Percentiles rank a stretch among this genome's conserved stretches.
Evolutionary conservation across 2,888 invertebrate species (phyloP).

Genomic region (Lasius fuliginosus): DNA sequence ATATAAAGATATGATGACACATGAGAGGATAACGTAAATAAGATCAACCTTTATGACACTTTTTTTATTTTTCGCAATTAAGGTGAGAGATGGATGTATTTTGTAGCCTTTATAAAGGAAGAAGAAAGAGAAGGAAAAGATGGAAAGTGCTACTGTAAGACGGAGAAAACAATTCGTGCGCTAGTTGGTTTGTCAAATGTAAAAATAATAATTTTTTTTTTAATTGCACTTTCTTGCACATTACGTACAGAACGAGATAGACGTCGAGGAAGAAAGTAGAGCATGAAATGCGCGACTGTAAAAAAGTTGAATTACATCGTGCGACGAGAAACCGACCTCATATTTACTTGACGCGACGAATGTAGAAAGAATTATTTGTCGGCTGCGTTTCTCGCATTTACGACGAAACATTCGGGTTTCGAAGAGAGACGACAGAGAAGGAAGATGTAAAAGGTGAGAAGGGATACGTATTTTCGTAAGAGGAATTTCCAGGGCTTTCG

Average conservation of each 20-base stretch:
- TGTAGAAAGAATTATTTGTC: conserved; percentile 15
- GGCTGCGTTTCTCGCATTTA: neutral
- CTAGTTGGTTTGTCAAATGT: conserved; percentile 21
- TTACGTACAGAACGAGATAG: neutral
- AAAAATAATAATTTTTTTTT: conserved; percentile 26
- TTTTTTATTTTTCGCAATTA: conserved; percentile 27
- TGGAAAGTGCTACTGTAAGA: neutral
- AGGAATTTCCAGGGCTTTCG: neutral
- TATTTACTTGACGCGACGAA: neutral
- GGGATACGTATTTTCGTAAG: neutral
- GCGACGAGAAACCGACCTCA: conserved; percentile 13
- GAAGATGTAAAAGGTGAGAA: neutral
- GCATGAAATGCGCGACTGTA: conserved; percentile 7
- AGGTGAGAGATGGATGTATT: conserved; percentile 2
- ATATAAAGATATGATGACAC: neutral
- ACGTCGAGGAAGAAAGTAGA: neutral
- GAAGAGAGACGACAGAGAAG: neutral
- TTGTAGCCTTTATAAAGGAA: neutral
- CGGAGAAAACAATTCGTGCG: neutral
- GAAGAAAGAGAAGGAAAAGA: neutral
- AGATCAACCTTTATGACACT: conserved; percentile 16
- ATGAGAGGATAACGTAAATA: conserved; percentile 10
- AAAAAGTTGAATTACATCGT: conserved; percentile 13
- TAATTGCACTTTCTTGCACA: neutral
- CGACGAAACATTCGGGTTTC: neutral